Percentiles rank a stretch among this genome's conserved stretches.
phyloP scores from a whole-genome alignment of 2,797 vertebrate genomes.

The Hephaestus fuliginosus region DNA sequence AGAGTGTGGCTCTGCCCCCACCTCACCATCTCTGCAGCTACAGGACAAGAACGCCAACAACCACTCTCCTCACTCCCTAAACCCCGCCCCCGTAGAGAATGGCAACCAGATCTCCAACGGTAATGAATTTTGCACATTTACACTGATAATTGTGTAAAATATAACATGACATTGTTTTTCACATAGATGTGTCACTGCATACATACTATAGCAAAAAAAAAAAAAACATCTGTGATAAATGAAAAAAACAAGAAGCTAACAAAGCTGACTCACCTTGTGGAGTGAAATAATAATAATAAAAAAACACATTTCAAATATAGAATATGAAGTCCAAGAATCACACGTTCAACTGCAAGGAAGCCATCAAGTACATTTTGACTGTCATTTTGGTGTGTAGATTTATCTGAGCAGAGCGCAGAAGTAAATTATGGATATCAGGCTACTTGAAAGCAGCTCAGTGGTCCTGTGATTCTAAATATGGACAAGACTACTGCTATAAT shows the following conservation, averaged over 20 bases:
- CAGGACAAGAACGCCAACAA: conserved; percentile 97
- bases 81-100: conserved; percentile 89
- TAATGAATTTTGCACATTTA: conserved; percentile 74
- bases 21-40: conserved; percentile 86
- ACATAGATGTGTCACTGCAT: not conserved
- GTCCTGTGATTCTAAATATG: not conserved
- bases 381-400: not conserved
- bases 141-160: not conserved
- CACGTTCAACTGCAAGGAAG: not conserved
- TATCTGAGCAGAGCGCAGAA: not conserved
- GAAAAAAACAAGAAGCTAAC: too few species aligned
- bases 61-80: conserved; percentile 85
- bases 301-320: not conserved
- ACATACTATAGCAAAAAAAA: too few species aligned
- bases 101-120: conserved; percentile 95
- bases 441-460: not conserved
- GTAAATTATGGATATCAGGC: not conserved
- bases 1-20: conserved; percentile 86
- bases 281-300: too few species aligned
- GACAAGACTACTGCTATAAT: not conserved
- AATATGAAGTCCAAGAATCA: not conserved
- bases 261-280: too few species aligned
- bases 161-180: not conserved
- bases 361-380: not conserved
- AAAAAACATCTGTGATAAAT: too few species aligned